These are phyloP conservation scores for Ophion obscuratus DNA, from an alignment of 2,888 invertebrate genomes.

Conservation along the genomic window DNA sequence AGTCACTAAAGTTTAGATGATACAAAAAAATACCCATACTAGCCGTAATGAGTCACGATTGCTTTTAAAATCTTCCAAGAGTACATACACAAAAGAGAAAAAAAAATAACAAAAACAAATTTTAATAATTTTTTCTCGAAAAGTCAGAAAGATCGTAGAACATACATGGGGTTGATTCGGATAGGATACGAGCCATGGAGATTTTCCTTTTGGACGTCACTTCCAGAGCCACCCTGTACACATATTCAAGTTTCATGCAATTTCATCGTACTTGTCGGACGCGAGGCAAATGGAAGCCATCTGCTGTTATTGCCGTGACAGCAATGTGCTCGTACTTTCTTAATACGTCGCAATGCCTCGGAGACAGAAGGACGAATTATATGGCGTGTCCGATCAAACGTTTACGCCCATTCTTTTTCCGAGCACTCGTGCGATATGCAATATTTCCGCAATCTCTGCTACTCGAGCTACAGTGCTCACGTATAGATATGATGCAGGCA, in stretches of 20 bases:
- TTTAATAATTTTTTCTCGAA: too few species aligned
- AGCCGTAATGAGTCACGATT: too few species aligned
- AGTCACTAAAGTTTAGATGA: too few species aligned
- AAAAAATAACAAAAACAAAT: too few species aligned
- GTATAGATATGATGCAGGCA: not conserved
- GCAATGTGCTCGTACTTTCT: constrained; percentile 19
- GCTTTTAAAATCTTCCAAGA: too few species aligned
- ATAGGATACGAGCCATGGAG: too few species aligned
- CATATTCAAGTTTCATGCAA: not conserved
- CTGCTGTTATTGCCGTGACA: constrained; percentile 45
- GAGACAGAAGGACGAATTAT: not conserved
- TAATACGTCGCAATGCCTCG: constrained; percentile 11
- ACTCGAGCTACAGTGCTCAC: constrained; percentile 16
- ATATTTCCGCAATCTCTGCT: constrained; percentile 9
- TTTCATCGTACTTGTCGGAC: constrained; percentile 28
- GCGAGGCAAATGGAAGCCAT: constrained; percentile 41
- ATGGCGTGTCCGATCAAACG: not conserved
- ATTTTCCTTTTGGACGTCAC: not conserved
- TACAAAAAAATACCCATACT: too few species aligned
- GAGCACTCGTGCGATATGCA: not conserved
- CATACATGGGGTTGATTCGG: too few species aligned
- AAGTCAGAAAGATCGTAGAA: too few species aligned
- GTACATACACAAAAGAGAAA: too few species aligned
- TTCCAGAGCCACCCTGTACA: too few species aligned
- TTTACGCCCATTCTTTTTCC: not conserved